Conservation (phyloP, 2,888 invertebrate genomes). For the Ellobium chinense region DNA sequence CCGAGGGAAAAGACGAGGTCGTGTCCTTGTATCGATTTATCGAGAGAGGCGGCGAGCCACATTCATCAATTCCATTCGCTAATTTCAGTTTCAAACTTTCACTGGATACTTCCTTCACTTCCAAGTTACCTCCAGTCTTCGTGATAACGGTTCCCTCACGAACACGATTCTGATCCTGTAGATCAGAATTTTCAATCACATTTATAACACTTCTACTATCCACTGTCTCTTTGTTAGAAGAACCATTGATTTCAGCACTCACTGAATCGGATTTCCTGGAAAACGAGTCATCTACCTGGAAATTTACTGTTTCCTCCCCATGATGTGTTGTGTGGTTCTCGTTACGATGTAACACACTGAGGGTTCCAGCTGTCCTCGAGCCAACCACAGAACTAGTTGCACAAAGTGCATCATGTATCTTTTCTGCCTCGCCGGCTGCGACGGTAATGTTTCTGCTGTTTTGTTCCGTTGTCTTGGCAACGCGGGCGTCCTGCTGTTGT, state of each 20-base stretch:
- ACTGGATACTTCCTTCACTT: background rate
- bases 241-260: background rate
- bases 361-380: background rate
- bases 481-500: background rate
- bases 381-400: background rate
- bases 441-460: background rate
- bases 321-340: no score
- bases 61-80: background rate
- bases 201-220: background rate
- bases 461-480: slow-evolving; percentile 6
- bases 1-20: background rate
- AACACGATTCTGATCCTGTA: no score
- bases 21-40: background rate
- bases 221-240: background rate
- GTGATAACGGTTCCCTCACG: no score
- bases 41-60: background rate
- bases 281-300: no score
- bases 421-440: background rate
- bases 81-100: background rate
- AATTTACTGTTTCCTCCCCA: no score
- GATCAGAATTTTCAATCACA: background rate
- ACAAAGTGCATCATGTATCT: background rate
- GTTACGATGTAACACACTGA: no score
- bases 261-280: background rate
- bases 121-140: no score